phyloP scores from a whole-genome alignment of 2,113 vertebrate species.

The Prunella himalayana region DNA sequence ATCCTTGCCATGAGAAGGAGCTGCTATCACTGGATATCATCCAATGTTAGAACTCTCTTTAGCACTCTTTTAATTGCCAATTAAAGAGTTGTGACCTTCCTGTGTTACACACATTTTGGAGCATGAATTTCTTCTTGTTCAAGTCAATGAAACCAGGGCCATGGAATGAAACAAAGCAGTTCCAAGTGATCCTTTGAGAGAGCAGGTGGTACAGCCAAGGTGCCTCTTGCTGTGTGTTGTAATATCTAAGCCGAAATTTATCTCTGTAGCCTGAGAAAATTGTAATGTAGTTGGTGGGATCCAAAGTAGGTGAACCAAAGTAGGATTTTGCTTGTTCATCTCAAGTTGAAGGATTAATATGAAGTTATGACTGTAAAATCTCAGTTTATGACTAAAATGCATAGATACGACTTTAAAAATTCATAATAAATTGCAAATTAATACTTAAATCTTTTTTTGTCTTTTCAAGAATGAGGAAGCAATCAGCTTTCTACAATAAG shows the following conservation, averaged over 20 bases:
- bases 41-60: neutral
- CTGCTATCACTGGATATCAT: neutral
- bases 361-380: neutral
- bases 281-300: neutral
- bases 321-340: neutral
- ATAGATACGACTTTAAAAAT: neutral
- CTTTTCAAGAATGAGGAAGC: neutral
- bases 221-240: neutral
- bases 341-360: neutral
- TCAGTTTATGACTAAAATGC: neutral
- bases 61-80: neutral
- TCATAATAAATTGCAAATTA: neutral
- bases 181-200: neutral
- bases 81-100: neutral
- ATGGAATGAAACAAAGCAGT: neutral
- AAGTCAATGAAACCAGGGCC: neutral
- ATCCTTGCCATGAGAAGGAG: neutral
- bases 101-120: neutral
- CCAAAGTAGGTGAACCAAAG: neutral
- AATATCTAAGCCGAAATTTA: neutral
- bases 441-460: neutral
- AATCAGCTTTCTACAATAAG: neutral
- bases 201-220: neutral
- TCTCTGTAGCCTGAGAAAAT: neutral
- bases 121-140: neutral